phyloP scores from a whole-genome alignment of 2,797 vertebrate species.

The Macropus fuliginosus region DNA sequence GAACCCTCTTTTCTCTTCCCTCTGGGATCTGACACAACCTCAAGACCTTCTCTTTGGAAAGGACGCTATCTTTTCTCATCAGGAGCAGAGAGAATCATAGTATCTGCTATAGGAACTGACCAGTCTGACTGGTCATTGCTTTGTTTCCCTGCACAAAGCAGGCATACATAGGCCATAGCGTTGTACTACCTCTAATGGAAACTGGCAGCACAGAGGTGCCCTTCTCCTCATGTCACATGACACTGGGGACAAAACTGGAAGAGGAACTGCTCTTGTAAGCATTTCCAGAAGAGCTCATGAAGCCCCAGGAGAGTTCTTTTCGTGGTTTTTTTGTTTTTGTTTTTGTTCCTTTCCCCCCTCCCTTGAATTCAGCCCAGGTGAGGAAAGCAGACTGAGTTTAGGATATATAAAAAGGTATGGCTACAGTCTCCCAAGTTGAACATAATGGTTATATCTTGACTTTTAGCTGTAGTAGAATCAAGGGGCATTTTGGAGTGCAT shows the following conservation, averaged over 20 bases:
- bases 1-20: slow-evolving; percentile 43
- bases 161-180: slow-evolving; percentile 72
- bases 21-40: slow-evolving; percentile 59
- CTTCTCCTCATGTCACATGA: background rate
- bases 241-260: slow-evolving; percentile 77
- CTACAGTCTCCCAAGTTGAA: background rate
- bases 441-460: background rate
- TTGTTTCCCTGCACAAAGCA: slow-evolving; percentile 56
- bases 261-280: slow-evolving; percentile 69
- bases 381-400: slow-evolving; percentile 52
- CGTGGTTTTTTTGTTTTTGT: slow-evolving; percentile 18
- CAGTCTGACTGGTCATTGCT: slow-evolving; percentile 20
- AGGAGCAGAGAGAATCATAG: slow-evolving; percentile 59
- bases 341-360: background rate
- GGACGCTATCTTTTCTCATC: slow-evolving; percentile 57
- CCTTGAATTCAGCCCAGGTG: slow-evolving; percentile 50
- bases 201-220: slow-evolving; percentile 62
- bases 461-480: background rate
- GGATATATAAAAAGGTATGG: slow-evolving; percentile 47
- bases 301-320: slow-evolving; percentile 75
- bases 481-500: background rate
- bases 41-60: slow-evolving; percentile 58
- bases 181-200: slow-evolving; percentile 76
- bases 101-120: slow-evolving; percentile 43
- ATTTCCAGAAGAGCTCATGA: slow-evolving; percentile 74